These are phyloP conservation scores for Nesospiza acunhae DNA, from an alignment of 2,113 vertebrate genomes.

Conservation along the genomic window DNA sequence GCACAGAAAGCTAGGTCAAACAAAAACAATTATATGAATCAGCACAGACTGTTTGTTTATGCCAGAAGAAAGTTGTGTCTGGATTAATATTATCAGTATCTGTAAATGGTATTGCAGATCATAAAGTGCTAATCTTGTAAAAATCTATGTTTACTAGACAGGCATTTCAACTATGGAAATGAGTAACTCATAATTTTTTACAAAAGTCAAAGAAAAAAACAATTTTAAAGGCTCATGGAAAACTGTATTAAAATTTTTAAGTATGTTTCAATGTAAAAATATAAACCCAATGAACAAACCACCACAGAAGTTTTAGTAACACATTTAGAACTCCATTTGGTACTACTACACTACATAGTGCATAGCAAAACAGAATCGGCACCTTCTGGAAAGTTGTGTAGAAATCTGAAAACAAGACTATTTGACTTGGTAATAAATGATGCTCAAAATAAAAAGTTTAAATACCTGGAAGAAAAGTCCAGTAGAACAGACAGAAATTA, in stretches of 20 bases:
- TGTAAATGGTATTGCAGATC: neutral
- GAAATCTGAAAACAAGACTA: neutral
- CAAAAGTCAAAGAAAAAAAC: neutral
- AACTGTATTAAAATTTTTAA: neutral
- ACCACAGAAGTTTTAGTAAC: neutral
- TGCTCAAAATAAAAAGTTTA: neutral
- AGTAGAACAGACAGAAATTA: neutral
- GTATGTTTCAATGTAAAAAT: neutral
- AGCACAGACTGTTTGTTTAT: neutral
- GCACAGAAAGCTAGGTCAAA: neutral
- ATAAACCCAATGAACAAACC: neutral
- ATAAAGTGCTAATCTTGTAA: neutral
- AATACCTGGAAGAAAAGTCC: neutral
- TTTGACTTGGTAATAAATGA: neutral
- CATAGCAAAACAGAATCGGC: neutral
- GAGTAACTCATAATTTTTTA: neutral
- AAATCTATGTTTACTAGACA: neutral
- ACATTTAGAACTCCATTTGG: neutral
- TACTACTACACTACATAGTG: neutral
- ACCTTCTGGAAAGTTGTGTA: neutral
- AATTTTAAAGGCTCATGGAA: neutral
- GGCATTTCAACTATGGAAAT: neutral
- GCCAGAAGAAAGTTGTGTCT: neutral
- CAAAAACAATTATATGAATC: neutral
- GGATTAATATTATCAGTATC: neutral